Percentiles rank a stretch among this genome's conserved stretches.
These are phyloP conservation scores for Mnemiopsis leidyi DNA, from an alignment of 37 sponge, comb jelly and placozoan species.

Conservation along the genomic window DNA sequence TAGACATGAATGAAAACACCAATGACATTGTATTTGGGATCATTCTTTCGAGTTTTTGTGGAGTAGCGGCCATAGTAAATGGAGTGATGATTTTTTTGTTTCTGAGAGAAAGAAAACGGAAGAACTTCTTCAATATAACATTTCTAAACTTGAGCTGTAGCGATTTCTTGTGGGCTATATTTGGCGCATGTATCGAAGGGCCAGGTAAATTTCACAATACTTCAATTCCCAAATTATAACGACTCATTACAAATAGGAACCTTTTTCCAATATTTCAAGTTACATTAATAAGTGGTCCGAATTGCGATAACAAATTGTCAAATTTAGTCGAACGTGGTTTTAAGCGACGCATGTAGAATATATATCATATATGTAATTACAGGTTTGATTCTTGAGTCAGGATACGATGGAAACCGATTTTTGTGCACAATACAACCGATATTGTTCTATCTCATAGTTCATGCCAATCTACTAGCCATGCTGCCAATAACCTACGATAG, in stretches of 20 bases:
- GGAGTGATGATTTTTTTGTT: not conserved
- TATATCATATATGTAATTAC: no score
- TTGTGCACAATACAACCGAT: not conserved
- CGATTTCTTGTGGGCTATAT: not conserved
- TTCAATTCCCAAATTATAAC: no score
- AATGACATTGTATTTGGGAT: not conserved
- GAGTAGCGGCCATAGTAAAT: not conserved
- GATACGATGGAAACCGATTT: not conserved
- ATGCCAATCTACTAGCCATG: not conserved
- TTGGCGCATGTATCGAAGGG: not conserved
- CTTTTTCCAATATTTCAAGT: no score
- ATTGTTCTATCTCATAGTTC: not conserved
- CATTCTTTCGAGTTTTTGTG: not conserved
- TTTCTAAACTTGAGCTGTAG: not conserved
- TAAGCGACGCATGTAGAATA: no score
- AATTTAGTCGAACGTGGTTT: no score
- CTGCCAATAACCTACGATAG: conserved; percentile 32
- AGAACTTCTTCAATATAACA: not conserved
- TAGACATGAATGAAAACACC: not conserved
- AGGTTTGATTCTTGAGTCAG: no score
- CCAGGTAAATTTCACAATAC: not conserved
- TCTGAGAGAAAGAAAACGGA: not conserved
- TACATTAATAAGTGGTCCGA: no score
- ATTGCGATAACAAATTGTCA: no score
- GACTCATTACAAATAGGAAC: no score